phyloP scores from a whole-genome alignment of 2,888 invertebrate species.

The Diaperis boleti region DNA sequence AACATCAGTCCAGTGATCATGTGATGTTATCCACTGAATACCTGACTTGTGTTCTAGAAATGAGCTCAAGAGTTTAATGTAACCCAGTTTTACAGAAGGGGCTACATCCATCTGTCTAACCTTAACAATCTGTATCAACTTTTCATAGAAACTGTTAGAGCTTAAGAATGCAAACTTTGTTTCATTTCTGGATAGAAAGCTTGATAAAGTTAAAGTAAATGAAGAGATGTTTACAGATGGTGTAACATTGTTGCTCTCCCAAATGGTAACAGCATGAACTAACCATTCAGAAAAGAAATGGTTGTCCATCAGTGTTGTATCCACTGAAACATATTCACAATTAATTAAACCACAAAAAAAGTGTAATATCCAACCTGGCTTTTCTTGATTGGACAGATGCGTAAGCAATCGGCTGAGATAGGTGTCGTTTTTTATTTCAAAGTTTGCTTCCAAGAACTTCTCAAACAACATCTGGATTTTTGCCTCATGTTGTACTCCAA shows the following conservation, averaged over 20 bases:
- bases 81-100: conserved; percentile 77
- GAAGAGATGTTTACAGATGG: conserved; percentile 60
- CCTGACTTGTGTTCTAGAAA: conserved; percentile 75
- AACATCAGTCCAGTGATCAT: conserved; percentile 75
- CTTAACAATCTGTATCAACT: conserved; percentile 60
- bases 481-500: conserved; percentile 61
- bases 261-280: conserved; percentile 62
- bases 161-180: conserved; percentile 72
- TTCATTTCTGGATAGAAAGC: conserved; percentile 72
- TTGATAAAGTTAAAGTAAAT: conserved; percentile 75
- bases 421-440: conserved; percentile 72
- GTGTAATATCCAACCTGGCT: conserved; percentile 64
- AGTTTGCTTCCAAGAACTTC: conserved; percentile 71
- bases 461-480: conserved; percentile 72
- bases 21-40: conserved; percentile 74
- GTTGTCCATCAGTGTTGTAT: conserved; percentile 58
- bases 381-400: conserved; percentile 70
- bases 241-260: conserved; percentile 53
- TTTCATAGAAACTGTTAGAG: conserved; percentile 63
- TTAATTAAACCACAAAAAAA: neutral
- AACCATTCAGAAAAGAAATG: conserved; percentile 67
- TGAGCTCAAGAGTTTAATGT: conserved; percentile 73
- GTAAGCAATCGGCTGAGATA: conserved; percentile 75
- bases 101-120: conserved; percentile 63
- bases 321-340: conserved; percentile 59